Conservation (phyloP, 1,140 invertebrate genomes). For the Apis dorsata region DNA sequence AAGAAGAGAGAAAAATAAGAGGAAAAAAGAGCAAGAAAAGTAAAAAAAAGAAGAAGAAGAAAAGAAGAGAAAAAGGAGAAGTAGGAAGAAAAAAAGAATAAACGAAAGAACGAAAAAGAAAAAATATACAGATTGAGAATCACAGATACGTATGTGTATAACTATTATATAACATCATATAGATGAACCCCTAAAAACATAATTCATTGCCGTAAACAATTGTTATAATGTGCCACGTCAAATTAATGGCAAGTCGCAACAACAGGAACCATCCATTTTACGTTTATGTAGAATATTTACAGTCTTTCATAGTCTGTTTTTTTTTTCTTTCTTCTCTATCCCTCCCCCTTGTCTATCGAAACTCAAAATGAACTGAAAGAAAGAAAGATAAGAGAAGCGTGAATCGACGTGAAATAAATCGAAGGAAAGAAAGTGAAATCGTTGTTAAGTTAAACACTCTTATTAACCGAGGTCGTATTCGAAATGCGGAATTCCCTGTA, state of each 20-base stretch:
- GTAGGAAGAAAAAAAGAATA: no score
- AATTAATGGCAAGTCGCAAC: conserved; percentile 69
- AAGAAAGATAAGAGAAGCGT: no score
- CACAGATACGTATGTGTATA: conserved; percentile 54
- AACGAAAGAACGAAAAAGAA: no score
- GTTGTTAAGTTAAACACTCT: not conserved
- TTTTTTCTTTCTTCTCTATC: not conserved
- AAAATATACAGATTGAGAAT: conserved; percentile 16
- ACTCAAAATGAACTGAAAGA: not conserved
- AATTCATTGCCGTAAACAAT: conserved; percentile 77
- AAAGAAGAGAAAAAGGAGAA: not conserved
- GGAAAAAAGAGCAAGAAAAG: not conserved
- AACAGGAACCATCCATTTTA: conserved; percentile 57
- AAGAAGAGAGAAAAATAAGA: not conserved
- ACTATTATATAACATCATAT: conserved; percentile 69
- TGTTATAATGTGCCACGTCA: conserved; percentile 72
- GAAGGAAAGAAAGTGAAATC: not conserved
- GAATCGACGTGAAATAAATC: not conserved
- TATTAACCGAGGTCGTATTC: not conserved
- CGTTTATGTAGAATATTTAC: conserved; percentile 15
- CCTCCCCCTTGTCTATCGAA: not conserved
- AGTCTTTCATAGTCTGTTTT: not conserved
- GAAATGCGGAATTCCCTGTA: not conserved
- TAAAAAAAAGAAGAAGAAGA: not conserved
- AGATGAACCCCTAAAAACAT: conserved; percentile 74